Evolutionary conservation across 2,797 vertebrate species (phyloP).

Genomic region (Halcyon leucocephala): DNA sequence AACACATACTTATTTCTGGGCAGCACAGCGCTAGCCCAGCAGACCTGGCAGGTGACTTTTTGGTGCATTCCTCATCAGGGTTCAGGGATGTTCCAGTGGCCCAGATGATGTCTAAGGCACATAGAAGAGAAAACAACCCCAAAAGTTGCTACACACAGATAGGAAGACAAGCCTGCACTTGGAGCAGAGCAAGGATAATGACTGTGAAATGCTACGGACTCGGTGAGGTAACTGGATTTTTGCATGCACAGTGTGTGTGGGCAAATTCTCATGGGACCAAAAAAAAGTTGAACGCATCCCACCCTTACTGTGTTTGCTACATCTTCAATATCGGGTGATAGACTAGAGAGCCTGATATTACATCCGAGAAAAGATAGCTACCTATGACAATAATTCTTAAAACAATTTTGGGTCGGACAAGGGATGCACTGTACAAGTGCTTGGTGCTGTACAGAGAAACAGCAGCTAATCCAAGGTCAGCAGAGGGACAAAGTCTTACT

Average conservation of each 20-base stretch:
- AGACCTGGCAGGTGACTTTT: background rate
- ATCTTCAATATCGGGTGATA: background rate
- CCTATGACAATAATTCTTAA: background rate
- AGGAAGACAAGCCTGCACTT: fast-evolving
- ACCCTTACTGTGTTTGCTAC: background rate
- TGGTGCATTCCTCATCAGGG: background rate
- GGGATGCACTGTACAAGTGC: background rate
- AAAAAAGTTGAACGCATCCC: fast-evolving
- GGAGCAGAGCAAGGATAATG: background rate
- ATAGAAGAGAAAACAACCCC: background rate
- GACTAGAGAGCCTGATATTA: background rate
- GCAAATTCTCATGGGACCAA: background rate
- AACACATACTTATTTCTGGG: background rate
- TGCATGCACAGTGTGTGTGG: background rate
- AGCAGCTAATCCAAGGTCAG: background rate
- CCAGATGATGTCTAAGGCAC: background rate
- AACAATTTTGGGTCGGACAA: background rate
- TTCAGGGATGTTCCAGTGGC: background rate
- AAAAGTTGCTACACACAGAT: background rate
- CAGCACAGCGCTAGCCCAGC: background rate
- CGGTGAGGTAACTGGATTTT: background rate
- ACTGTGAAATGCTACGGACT: background rate
- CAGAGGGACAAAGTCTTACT: background rate
- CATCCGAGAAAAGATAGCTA: background rate
- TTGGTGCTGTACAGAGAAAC: background rate